A percentile compares a stretch with the other conserved stretches of the same genome.
phyloP scores from a whole-genome alignment of 2,113 vertebrate genomes.

The Syngnathoides biaculeatus region DNA sequence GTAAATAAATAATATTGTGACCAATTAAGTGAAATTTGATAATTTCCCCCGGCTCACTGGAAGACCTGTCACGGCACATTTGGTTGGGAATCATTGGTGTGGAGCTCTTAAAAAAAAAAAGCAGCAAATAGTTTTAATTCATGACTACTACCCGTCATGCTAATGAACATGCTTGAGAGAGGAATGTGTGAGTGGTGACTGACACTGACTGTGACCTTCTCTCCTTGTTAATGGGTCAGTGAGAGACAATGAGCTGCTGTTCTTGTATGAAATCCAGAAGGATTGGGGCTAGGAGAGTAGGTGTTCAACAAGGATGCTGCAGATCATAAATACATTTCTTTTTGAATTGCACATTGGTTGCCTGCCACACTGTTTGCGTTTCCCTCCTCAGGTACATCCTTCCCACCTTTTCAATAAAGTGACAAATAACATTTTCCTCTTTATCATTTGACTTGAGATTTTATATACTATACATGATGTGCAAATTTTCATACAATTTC shows the following conservation, averaged over 20 bases:
- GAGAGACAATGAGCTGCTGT: constrained; percentile 60
- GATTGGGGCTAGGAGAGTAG: constrained; percentile 5
- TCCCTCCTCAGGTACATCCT: not conserved
- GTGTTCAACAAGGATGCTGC: not conserved
- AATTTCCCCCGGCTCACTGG: too few relatives aligned
- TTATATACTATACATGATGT: too few relatives aligned
- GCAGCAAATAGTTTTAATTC: constrained; percentile 23
- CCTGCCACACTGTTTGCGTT: not conserved
- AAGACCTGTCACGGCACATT: too few relatives aligned
- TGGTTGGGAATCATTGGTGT: too few relatives aligned
- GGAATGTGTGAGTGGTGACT: constrained; percentile 45
- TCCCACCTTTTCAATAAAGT: too few relatives aligned
- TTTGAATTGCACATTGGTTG: not conserved
- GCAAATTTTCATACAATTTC: too few relatives aligned
- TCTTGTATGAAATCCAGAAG: constrained; percentile 49
- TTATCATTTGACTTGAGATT: too few relatives aligned
- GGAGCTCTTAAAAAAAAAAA: too few relatives aligned
- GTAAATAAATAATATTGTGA: too few relatives aligned
- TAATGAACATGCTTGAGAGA: constrained; percentile 6
- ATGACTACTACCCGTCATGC: not conserved
- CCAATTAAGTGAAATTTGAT: too few relatives aligned
- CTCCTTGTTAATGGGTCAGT: constrained; percentile 45
- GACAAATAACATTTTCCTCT: too few relatives aligned
- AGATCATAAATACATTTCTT: not conserved
- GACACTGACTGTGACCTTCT: constrained; percentile 40